Percentiles rank a stretch among this genome's conserved stretches.
phyloP scores from a whole-genome alignment of 2,888 invertebrate species.

The Caradrina clavipalpis region DNA sequence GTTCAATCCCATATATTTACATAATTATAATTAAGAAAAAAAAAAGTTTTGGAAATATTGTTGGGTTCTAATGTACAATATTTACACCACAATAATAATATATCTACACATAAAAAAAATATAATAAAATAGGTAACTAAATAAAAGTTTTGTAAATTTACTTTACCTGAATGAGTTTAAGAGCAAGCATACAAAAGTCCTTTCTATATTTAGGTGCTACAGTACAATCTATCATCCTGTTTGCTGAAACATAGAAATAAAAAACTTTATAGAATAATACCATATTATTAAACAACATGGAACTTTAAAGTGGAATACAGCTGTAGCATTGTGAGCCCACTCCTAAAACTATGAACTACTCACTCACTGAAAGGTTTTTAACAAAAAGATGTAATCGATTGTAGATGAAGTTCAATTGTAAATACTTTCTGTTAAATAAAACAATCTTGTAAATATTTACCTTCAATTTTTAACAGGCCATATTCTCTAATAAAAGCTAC shows the following conservation, averaged over 20 bases:
- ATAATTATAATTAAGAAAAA: too few relatives aligned
- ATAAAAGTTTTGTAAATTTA: neutral
- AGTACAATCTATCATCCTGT: constrained; percentile 86
- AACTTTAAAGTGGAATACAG: neutral
- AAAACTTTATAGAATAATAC: too few relatives aligned
- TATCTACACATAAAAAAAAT: too few relatives aligned
- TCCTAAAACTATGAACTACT: too few relatives aligned
- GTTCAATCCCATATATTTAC: too few relatives aligned
- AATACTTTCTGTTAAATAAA: neutral
- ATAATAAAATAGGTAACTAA: too few relatives aligned
- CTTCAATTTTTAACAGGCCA: constrained; percentile 91
- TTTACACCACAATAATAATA: too few relatives aligned
- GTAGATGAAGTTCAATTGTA: neutral
- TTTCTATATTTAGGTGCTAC: constrained; percentile 92
- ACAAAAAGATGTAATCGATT: neutral
- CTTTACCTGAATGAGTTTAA: constrained; percentile 94
- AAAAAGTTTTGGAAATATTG: too few relatives aligned
- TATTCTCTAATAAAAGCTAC: constrained; percentile 94
- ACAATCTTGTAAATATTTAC: constrained; percentile 61
- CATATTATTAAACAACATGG: too few relatives aligned
- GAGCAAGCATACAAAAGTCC: constrained; percentile 95
- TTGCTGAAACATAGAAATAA: constrained; percentile 77
- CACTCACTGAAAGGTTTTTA: neutral
- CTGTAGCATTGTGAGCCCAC: neutral
- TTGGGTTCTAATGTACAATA: too few relatives aligned